These are phyloP conservation scores for Acestrorhynchus altus DNA, from an alignment of 2,797 vertebrate species.

Conservation along the genomic window DNA sequence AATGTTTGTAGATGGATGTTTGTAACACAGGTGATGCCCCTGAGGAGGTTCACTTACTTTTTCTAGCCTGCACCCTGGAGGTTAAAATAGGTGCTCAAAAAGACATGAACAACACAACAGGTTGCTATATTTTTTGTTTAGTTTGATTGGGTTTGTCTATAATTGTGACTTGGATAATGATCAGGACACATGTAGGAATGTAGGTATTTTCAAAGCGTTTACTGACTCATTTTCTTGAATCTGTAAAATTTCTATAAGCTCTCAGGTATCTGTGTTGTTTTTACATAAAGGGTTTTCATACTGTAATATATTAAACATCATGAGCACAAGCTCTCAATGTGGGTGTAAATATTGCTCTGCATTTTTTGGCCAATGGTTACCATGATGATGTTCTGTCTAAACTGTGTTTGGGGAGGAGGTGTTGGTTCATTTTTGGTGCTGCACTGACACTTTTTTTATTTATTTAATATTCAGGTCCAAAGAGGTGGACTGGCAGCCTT, in stretches of 20 bases:
- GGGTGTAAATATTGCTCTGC: not conserved
- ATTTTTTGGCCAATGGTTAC: not conserved
- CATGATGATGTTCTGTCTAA: not conserved
- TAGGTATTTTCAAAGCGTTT: too few relatives aligned
- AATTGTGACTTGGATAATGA: too few relatives aligned
- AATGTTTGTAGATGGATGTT: not conserved
- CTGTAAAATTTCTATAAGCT: too few relatives aligned
- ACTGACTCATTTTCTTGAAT: too few relatives aligned
- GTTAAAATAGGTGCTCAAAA: too few relatives aligned
- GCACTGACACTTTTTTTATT: not conserved
- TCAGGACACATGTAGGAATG: too few relatives aligned
- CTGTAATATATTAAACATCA: not conserved
- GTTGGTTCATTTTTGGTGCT: not conserved
- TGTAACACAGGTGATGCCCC: slow-evolving; percentile 80
- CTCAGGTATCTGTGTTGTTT: not conserved
- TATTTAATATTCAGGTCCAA: slow-evolving; percentile 80
- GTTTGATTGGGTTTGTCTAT: too few relatives aligned
- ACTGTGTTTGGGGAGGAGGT: not conserved
- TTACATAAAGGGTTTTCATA: not conserved
- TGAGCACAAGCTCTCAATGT: not conserved
- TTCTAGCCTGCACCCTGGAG: too few relatives aligned
- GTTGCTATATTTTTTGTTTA: too few relatives aligned
- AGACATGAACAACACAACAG: too few relatives aligned
- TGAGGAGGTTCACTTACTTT: slow-evolving; percentile 64
- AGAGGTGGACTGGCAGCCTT: slow-evolving; percentile 99